Evolutionary conservation across 1,140 invertebrate species (phyloP).

Genomic region (Pseudomyrmex gracilis): DNA sequence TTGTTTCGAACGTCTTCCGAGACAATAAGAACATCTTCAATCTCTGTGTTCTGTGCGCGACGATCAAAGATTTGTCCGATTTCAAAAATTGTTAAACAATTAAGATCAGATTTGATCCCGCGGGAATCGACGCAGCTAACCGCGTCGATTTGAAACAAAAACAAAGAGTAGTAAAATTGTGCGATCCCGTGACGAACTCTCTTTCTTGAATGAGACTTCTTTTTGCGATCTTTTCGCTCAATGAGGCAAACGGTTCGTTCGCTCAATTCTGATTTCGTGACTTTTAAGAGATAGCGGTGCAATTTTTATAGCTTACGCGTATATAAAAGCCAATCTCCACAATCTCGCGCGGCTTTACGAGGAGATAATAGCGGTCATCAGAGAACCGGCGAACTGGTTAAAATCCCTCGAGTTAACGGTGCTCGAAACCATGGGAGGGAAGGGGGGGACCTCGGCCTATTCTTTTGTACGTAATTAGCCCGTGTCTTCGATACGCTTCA

Average conservation of each 20-base stretch:
- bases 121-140: neutral
- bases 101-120: neutral
- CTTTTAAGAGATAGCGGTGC: conserved; percentile 44
- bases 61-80: neutral
- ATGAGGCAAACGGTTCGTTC: conserved; percentile 11
- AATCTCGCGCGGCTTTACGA: conserved; percentile 23
- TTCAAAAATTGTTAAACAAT: neutral
- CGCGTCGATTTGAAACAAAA: neutral
- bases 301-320: conserved; percentile 16
- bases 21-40: neutral
- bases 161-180: neutral
- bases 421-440: conserved; percentile 39
- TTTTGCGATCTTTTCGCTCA: conserved; percentile 1
- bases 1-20: too few relatives aligned
- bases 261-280: neutral
- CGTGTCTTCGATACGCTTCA: conserved; percentile 64
- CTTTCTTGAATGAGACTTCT: neutral
- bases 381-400: neutral
- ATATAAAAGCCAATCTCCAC: conserved; percentile 12
- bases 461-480: conserved; percentile 66
- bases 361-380: conserved; percentile 48
- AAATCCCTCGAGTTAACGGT: conserved; percentile 60
- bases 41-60: neutral
- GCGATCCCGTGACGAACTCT: conserved; percentile 5
- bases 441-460: conserved; percentile 21